Percentiles rank a stretch among this genome's conserved stretches.
Conservation (phyloP, 2,888 invertebrate genomes). For the Troides aeacus region DNA sequence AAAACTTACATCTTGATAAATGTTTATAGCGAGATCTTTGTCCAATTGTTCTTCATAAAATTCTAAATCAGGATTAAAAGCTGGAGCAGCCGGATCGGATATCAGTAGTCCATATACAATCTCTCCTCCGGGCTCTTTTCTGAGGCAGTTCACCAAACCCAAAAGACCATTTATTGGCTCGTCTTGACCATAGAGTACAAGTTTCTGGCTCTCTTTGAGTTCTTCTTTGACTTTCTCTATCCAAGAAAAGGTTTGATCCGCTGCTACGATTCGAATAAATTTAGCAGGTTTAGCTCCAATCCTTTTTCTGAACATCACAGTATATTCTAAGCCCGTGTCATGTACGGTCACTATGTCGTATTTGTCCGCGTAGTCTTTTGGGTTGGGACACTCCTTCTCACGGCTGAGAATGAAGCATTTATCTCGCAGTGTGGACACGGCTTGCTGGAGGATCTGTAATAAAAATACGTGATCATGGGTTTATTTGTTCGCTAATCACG, state of each 20-base stretch:
- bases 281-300: slow-evolving; percentile 67
- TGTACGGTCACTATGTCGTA: slow-evolving; percentile 74
- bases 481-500: too few relatives aligned
- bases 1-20: slow-evolving; percentile 81
- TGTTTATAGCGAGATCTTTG: slow-evolving; percentile 89
- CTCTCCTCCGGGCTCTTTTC: slow-evolving; percentile 88
- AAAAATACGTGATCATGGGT: neutral
- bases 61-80: slow-evolving; percentile 82
- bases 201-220: slow-evolving; percentile 65
- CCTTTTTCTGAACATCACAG: slow-evolving; percentile 77
- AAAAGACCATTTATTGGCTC: slow-evolving; percentile 88
- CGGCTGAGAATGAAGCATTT: slow-evolving; percentile 82
- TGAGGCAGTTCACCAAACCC: slow-evolving; percentile 93
- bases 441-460: slow-evolving; percentile 66
- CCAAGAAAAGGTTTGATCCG: slow-evolving; percentile 73
- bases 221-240: slow-evolving; percentile 73
- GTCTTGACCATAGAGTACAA: slow-evolving; percentile 84
- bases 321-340: slow-evolving; percentile 71
- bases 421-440: slow-evolving; percentile 73
- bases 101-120: slow-evolving; percentile 82
- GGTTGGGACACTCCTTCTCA: slow-evolving; percentile 75
- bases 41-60: slow-evolving; percentile 84
- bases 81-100: slow-evolving; percentile 81
- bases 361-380: slow-evolving; percentile 59
- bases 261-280: slow-evolving; percentile 65